phyloP scores from a whole-genome alignment of 2,797 vertebrate species.

The Toxotes lorentzi region DNA sequence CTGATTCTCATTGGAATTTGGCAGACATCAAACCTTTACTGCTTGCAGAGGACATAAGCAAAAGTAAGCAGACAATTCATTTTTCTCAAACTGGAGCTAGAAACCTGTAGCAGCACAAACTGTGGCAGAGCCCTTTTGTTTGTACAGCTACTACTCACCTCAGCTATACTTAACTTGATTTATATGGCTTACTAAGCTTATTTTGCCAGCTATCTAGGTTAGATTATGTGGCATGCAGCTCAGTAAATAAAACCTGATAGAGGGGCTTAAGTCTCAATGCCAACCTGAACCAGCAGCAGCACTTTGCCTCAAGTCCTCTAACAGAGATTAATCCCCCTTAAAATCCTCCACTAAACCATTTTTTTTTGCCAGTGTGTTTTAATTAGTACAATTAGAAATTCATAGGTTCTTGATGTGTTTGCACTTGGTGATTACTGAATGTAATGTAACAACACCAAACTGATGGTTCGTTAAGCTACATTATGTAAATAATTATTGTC shows the following conservation, averaged over 20 bases:
- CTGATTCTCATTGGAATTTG: slow-evolving; percentile 62
- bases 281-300: slow-evolving; percentile 20
- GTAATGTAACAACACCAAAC: slow-evolving; percentile 9
- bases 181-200: slow-evolving; percentile 25
- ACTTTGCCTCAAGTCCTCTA: neutral
- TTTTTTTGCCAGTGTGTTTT: slow-evolving; percentile 10
- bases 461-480: neutral
- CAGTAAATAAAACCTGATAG: slow-evolving; percentile 28
- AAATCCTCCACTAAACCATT: neutral
- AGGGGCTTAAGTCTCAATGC: slow-evolving; percentile 22
- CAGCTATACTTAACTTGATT: slow-evolving; percentile 36
- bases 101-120: slow-evolving; percentile 25
- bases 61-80: slow-evolving; percentile 22
- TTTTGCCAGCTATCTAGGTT: slow-evolving; percentile 25
- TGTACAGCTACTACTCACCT: slow-evolving; percentile 18
- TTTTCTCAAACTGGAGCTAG: slow-evolving; percentile 12
- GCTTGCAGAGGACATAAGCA: slow-evolving; percentile 42
- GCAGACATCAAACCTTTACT: slow-evolving; percentile 56
- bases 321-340: neutral
- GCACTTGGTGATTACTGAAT: neutral
- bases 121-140: slow-evolving; percentile 26
- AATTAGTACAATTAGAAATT: slow-evolving; percentile 15
- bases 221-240: slow-evolving; percentile 14
- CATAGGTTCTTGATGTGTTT: slow-evolving; percentile 13
- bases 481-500: neutral